Percentiles rank a stretch among this genome's conserved stretches.
These are phyloP conservation scores for Spilarctia lutea DNA, from an alignment of 2,888 invertebrate genomes.

Conservation along the genomic window DNA sequence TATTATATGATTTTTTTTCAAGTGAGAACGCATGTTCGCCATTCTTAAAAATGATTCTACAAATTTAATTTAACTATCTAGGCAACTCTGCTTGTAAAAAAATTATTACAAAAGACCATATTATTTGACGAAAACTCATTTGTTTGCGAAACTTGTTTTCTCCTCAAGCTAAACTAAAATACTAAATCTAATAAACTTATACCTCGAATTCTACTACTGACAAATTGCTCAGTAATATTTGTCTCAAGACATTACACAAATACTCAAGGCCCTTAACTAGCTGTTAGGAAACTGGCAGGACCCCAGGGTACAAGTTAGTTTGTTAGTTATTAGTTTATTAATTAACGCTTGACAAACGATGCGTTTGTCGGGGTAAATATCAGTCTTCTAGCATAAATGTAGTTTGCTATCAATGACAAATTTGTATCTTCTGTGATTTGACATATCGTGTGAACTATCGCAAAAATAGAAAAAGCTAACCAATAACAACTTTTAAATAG, in stretches of 20 bases:
- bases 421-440: not conserved
- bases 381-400: not conserved
- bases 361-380: constrained; percentile 50
- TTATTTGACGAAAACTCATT: not conserved
- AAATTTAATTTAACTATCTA: no score
- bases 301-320: constrained; percentile 52
- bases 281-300: constrained; percentile 47
- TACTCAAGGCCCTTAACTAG: constrained; percentile 14
- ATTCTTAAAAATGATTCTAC: no score
- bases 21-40: no score
- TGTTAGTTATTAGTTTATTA: constrained; percentile 63
- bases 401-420: not conserved
- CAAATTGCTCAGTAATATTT: constrained; percentile 9
- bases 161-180: not conserved
- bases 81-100: no score
- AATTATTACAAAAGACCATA: not conserved
- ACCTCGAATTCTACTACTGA: not conserved
- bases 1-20: no score
- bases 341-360: constrained; percentile 78
- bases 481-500: no score
- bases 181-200: not conserved
- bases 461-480: no score
- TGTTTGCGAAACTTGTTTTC: not conserved
- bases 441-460: no score
- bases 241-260: constrained; percentile 14